These are phyloP conservation scores for Caenorhabditis imperialis DNA, from an alignment of 2,888 invertebrate species.

Conservation along the genomic window DNA sequence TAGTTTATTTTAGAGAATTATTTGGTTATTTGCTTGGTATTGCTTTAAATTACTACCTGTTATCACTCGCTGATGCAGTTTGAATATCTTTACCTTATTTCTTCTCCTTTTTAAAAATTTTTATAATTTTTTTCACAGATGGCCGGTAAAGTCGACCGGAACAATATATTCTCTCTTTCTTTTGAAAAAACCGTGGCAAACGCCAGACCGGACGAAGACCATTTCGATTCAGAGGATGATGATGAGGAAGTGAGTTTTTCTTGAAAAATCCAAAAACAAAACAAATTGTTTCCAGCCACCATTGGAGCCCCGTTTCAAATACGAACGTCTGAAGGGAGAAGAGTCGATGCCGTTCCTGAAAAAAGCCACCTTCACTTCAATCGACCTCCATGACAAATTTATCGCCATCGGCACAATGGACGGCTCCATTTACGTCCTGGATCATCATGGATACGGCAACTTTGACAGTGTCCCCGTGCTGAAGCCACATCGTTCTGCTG, in stretches of 20 bases:
- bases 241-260: conserved; percentile 27
- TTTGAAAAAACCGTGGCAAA: no score
- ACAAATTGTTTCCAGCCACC: conserved; percentile 42
- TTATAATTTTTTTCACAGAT: conserved; percentile 1
- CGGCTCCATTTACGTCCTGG: conserved; percentile 73
- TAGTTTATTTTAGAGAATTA: no score
- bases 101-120: not conserved
- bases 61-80: no score
- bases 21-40: no score
- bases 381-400: conserved; percentile 76
- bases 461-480: conserved; percentile 64
- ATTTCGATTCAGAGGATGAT: conserved; percentile 4
- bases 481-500: conserved; percentile 81
- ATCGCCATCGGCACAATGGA: conserved; percentile 72
- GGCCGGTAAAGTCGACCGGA: conserved; percentile 10
- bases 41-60: no score
- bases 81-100: not conserved
- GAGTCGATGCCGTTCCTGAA: conserved; percentile 49
- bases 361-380: conserved; percentile 68
- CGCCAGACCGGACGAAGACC: no score
- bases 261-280: not conserved
- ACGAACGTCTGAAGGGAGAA: conserved; percentile 64
- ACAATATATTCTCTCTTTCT: not conserved
- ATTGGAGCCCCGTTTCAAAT: conserved; percentile 76
- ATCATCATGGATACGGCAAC: conserved; percentile 72